Evolutionary conservation across 2,888 invertebrate genomes (phyloP).

Genomic region (Nineta flava): DNA sequence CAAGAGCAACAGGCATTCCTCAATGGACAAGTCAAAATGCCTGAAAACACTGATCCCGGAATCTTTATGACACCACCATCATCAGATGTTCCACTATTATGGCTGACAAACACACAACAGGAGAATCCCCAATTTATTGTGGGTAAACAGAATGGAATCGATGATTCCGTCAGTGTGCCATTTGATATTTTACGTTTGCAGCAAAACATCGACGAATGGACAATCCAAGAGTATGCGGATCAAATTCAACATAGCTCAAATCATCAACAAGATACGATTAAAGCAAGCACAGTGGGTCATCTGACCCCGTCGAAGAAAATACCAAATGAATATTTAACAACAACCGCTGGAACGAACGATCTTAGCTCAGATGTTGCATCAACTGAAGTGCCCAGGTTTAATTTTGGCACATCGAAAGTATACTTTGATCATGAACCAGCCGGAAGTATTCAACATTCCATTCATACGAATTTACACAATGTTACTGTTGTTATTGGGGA

Average conservation of each 20-base stretch:
- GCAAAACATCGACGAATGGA: slow-evolving; percentile 75
- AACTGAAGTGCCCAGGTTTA: slow-evolving; percentile 9
- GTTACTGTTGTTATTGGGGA: slow-evolving; percentile 15
- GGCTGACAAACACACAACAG: slow-evolving; percentile 23
- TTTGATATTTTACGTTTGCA: slow-evolving; percentile 61
- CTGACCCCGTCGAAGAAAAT: slow-evolving; percentile 56
- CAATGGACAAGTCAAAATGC: slow-evolving; percentile 15
- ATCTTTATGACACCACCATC: slow-evolving; percentile 10
- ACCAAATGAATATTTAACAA: slow-evolving; percentile 56
- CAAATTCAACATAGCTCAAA: slow-evolving; percentile 25
- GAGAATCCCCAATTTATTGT: slow-evolving; percentile 21
- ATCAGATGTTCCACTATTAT: slow-evolving; percentile 14
- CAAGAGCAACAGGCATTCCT: slow-evolving; percentile 13
- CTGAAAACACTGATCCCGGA: slow-evolving; percentile 12
- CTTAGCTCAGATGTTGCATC: slow-evolving; percentile 7
- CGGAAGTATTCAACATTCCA: slow-evolving; percentile 29
- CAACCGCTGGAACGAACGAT: slow-evolving; percentile 8
- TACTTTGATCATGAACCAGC: slow-evolving; percentile 33
- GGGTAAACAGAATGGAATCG: slow-evolving; percentile 20
- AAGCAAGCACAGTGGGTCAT: slow-evolving; percentile 30
- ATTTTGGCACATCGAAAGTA: slow-evolving; percentile 25
- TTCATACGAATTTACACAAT: slow-evolving; percentile 12
- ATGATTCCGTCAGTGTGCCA: slow-evolving; percentile 27
- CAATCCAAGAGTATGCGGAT: slow-evolving; percentile 50
- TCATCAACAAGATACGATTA: slow-evolving; percentile 24